phyloP scores from a whole-genome alignment of 2,888 invertebrate species.

The Galeruca laticollis region DNA sequence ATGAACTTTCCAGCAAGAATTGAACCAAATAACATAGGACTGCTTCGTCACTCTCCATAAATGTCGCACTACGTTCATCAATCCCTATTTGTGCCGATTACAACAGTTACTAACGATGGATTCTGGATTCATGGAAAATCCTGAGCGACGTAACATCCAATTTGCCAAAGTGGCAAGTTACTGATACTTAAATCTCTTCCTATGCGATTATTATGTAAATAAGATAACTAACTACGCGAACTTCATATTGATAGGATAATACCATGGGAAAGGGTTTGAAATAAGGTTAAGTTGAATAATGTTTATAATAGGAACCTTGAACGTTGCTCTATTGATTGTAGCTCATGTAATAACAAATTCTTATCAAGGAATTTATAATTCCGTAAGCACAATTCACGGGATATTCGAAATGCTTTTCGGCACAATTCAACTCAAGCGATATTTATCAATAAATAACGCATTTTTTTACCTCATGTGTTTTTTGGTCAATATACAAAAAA shows the following conservation, averaged over 20 bases:
- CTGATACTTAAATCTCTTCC: constrained; percentile 16
- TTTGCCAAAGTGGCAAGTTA: constrained; percentile 30
- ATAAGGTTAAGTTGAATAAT: background rate
- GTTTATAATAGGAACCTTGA: background rate
- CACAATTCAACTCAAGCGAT: no score
- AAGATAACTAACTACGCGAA: background rate
- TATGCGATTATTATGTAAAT: constrained; percentile 7
- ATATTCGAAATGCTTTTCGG: no score
- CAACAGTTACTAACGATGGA: constrained; percentile 19
- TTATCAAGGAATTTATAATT: no score
- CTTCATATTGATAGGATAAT: background rate
- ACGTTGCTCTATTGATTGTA: no score
- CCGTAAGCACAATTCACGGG: no score
- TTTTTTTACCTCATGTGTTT: no score
- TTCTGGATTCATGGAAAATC: constrained; percentile 21
- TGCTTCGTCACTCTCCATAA: constrained; percentile 24
- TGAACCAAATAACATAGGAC: background rate
- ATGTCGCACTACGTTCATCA: constrained; percentile 25
- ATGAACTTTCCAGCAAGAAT: background rate
- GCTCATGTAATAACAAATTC: no score
- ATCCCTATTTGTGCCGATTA: constrained; percentile 31
- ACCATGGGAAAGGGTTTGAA: background rate
- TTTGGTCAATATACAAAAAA: no score
- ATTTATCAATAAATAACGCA: no score
- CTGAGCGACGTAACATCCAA: constrained; percentile 26